phyloP scores from a whole-genome alignment of 2,888 invertebrate genomes.

The Neoitamus cyanurus region DNA sequence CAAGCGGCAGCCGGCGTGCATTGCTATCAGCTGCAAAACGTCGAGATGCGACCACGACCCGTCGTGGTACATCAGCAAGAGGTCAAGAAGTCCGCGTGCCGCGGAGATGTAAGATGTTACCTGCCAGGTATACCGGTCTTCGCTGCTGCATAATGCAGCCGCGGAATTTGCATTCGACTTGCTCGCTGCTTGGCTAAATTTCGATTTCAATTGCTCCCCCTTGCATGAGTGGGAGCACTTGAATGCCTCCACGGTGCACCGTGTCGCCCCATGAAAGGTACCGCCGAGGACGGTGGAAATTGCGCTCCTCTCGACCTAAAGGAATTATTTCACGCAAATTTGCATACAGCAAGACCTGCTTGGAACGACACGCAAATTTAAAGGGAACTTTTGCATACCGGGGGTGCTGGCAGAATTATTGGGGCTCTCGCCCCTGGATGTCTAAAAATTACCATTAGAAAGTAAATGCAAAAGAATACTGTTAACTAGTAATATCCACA shows the following conservation, averaged over 20 bases:
- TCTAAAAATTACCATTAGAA: too few species aligned
- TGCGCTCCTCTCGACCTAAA: not conserved
- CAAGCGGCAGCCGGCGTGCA: not conserved
- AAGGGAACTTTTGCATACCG: constrained; percentile 2
- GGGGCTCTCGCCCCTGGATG: too few species aligned
- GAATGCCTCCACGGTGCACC: not conserved
- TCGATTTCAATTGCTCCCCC: constrained; percentile 10
- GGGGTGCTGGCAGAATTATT: not conserved
- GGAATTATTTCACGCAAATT: constrained; percentile 18
- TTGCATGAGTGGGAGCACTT: not conserved
- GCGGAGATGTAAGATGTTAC: not conserved
- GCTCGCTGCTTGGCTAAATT: constrained; percentile 15
- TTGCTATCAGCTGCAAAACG: not conserved
- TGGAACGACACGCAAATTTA: not conserved
- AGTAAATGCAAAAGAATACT: too few species aligned
- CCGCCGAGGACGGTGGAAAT: constrained; percentile 11
- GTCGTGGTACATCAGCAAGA: constrained; percentile 11
- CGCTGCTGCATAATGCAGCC: not conserved
- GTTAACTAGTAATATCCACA: too few species aligned
- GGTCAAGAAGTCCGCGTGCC: constrained; percentile 28
- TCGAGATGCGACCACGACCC: constrained; percentile 31
- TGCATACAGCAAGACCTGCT: not conserved
- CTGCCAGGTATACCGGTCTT: not conserved
- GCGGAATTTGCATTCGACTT: constrained; percentile 34
- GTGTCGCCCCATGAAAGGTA: constrained; percentile 33